phyloP scores from a whole-genome alignment of 2,113 vertebrate species.

The Cheilinus undulatus region DNA sequence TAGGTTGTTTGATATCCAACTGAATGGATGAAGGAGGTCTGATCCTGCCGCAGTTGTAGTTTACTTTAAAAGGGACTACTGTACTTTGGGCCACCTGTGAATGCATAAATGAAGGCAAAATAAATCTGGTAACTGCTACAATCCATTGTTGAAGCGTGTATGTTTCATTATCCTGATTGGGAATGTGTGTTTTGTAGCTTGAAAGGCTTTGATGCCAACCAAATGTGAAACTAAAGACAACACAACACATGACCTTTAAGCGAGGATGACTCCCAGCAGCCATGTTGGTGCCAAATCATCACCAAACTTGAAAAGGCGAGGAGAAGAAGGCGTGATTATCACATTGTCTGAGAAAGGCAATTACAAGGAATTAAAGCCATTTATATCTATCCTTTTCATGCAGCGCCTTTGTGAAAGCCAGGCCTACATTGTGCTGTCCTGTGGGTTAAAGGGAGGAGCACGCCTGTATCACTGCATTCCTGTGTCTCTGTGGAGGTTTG shows the following conservation, averaged over 20 bases:
- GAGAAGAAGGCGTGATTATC: background rate
- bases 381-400: background rate
- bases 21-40: conserved; percentile 20
- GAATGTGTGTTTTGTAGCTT: background rate
- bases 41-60: background rate
- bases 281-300: background rate
- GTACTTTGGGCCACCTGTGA: conserved; percentile 50
- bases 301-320: background rate
- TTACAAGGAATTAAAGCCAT: background rate
- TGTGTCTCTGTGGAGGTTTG: conserved; percentile 14
- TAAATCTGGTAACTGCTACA: conserved; percentile 58
- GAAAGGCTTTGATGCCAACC: background rate
- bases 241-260: background rate
- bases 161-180: background rate
- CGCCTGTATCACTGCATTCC: conserved; percentile 64
- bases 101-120: conserved; percentile 61
- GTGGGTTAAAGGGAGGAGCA: conserved; percentile 45
- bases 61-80: conserved; percentile 22
- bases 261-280: background rate
- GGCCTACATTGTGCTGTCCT: conserved; percentile 6
- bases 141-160: background rate
- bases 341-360: conserved; percentile 9
- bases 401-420: conserved; percentile 9
- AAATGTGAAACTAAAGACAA: background rate
- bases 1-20: background rate